Evolutionary conservation across 1,140 invertebrate species (phyloP).

Genomic region (Acyrthosiphon pisum): DNA sequence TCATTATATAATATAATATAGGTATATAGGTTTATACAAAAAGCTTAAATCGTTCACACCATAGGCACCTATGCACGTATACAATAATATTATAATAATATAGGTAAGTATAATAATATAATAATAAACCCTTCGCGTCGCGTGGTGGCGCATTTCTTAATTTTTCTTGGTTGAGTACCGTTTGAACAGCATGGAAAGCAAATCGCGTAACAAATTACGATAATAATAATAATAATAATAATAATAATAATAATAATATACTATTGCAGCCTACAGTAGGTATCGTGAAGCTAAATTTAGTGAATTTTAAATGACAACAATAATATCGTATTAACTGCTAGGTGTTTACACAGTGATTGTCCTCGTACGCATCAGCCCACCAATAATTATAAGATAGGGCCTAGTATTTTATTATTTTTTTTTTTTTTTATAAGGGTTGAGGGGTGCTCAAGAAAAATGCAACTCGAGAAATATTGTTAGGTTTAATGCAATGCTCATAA

Average conservation of each 20-base stretch:
- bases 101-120: not conserved
- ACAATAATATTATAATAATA: not conserved
- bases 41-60: not conserved
- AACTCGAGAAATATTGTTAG: not conserved
- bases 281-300: not conserved
- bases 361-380: no score
- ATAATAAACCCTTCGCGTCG: not conserved
- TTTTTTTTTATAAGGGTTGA: not conserved
- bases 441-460: not conserved
- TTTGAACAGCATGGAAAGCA: not conserved
- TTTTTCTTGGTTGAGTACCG: not conserved
- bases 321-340: not conserved
- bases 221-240: not conserved
- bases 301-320: not conserved
- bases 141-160: not conserved
- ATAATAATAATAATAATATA: no score
- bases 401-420: no score
- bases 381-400: no score
- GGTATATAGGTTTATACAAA: conserved; percentile 7
- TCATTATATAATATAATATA: not conserved
- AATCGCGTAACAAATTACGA: not conserved
- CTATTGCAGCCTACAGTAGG: no score
- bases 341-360: not conserved
- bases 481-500: not conserved
- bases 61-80: not conserved